These are phyloP conservation scores for Drosophila virilis DNA, from an alignment of 1,140 invertebrate species.

Conservation along the genomic window DNA sequence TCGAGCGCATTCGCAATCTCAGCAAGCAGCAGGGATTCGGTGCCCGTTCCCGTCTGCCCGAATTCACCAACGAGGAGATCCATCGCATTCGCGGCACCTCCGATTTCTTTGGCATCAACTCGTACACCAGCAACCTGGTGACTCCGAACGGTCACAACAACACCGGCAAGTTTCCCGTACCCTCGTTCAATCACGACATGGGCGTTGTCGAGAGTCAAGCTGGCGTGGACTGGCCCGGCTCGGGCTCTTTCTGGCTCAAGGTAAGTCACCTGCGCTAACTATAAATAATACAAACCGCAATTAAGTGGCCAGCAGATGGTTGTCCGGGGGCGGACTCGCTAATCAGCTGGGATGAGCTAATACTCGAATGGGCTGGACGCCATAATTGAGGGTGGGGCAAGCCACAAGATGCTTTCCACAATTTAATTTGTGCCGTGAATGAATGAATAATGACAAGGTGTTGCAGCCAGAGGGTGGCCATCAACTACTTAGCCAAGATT, in stretches of 20 bases:
- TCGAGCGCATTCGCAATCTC: conserved; percentile 85
- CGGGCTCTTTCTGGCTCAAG: conserved; percentile 85
- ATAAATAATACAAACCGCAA: background rate
- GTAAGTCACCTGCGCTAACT: conserved; percentile 68
- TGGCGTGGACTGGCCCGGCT: conserved; percentile 84
- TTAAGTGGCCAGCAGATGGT: conserved; percentile 7
- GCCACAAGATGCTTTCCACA: background rate
- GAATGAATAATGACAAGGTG: conserved; percentile 46
- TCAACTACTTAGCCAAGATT: conserved; percentile 59
- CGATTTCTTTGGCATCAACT: conserved; percentile 88
- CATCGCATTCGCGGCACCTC: conserved; percentile 86
- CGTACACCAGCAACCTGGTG: conserved; percentile 85
- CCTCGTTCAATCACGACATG: conserved; percentile 85
- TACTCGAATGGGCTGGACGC: conserved; percentile 7
- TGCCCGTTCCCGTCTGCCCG: conserved; percentile 86
- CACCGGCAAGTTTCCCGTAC: conserved; percentile 82
- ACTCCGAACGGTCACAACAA: conserved; percentile 83
- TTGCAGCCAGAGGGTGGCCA: conserved; percentile 10
- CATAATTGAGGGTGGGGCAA: background rate
- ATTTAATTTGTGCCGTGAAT: conserved; percentile 32
- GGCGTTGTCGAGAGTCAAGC: conserved; percentile 84
- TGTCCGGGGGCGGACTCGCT: conserved; percentile 13
- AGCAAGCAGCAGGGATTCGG: conserved; percentile 86
- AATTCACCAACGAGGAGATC: conserved; percentile 87
- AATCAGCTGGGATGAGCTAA: conserved; percentile 47